Evolutionary conservation across 2,797 vertebrate species (phyloP).

Genomic region (Characodon lateralis): DNA sequence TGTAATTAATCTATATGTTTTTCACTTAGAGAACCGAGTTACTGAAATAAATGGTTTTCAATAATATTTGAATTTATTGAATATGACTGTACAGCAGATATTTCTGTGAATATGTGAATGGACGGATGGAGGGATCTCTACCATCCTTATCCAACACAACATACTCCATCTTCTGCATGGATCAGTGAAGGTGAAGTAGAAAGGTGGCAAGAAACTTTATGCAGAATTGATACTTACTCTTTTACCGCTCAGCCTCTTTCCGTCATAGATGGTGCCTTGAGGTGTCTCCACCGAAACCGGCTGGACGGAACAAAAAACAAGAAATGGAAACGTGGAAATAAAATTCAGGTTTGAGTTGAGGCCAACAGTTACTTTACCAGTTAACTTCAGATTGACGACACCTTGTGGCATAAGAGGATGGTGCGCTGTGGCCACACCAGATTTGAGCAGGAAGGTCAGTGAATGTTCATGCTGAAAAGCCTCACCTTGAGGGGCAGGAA

Average conservation of each 20-base stretch:
- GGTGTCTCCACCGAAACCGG: constrained; percentile 87
- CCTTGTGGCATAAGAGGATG: too few species aligned
- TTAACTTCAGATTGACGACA: too few species aligned
- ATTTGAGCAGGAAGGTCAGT: background rate
- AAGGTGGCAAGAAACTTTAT: background rate
- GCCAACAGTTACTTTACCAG: background rate
- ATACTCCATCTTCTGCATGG: too few species aligned
- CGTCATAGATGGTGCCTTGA: constrained; percentile 83
- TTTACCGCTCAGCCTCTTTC: constrained; percentile 87
- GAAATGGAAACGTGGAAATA: background rate
- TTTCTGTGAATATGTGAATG: background rate
- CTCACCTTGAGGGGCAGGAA: constrained; percentile 89
- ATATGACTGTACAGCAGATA: background rate
- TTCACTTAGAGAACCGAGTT: too few species aligned
- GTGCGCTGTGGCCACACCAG: background rate
- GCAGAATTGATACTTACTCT: constrained; percentile 74
- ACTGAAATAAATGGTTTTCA: too few species aligned
- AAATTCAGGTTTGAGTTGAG: background rate
- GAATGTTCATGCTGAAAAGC: constrained; percentile 2
- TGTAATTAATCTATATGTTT: too few species aligned
- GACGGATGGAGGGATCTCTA: background rate
- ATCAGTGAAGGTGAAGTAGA: background rate
- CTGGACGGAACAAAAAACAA: constrained; percentile 58
- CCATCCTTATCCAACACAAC: background rate
- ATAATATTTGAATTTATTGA: too few species aligned